These are phyloP conservation scores for Strigamia maritima DNA, from an alignment of 2,888 invertebrate species.

Conservation along the genomic window DNA sequence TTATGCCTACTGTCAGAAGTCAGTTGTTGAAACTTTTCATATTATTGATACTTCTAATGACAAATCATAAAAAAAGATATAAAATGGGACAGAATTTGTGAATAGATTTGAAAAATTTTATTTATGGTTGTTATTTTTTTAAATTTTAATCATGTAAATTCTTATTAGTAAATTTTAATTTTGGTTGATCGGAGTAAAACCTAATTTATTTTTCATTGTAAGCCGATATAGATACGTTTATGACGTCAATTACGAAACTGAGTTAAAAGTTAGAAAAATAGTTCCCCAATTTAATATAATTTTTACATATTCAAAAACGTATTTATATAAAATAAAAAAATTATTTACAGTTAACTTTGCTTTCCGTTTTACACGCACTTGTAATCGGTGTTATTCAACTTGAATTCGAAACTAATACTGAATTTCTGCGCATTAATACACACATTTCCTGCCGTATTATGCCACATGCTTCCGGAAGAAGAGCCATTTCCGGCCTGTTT, in stretches of 20 bases:
- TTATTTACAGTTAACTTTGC: no score
- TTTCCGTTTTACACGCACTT: no score
- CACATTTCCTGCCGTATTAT: constrained; percentile 54
- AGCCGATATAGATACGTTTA: neutral
- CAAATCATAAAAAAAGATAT: neutral
- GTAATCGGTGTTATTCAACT: no score
- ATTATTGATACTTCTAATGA: neutral
- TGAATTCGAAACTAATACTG: neutral
- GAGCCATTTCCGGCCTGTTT: constrained; percentile 37
- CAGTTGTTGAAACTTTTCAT: constrained; percentile 36
- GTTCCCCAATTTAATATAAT: neutral
- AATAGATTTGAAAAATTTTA: neutral
- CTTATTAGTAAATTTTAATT: no score
- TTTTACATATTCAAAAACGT: neutral
- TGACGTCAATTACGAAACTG: constrained; percentile 15
- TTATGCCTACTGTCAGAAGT: constrained; percentile 35
- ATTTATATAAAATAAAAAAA: no score
- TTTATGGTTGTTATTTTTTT: no score
- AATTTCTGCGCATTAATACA: constrained; percentile 1
- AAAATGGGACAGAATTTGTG: neutral
- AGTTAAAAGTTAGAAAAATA: neutral
- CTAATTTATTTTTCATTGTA: neutral
- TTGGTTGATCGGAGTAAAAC: neutral
- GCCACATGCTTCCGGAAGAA: constrained; percentile 39
- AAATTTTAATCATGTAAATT: no score